Conservation (phyloP, 2,797 vertebrate genomes). For the Lacerta agilis region DNA sequence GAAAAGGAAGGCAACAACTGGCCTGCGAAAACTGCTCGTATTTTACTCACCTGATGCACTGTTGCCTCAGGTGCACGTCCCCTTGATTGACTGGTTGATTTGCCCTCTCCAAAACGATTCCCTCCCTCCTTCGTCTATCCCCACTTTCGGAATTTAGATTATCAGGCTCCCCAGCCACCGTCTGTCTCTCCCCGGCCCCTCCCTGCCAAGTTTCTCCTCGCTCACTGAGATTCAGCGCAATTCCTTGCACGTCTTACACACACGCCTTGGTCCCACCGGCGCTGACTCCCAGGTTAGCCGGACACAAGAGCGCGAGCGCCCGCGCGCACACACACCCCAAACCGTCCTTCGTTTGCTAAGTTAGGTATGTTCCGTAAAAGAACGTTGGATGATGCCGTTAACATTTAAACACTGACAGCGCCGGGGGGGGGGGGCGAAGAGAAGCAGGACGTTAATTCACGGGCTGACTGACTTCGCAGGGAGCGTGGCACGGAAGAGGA, state of each 20-base stretch:
- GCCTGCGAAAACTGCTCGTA: no score
- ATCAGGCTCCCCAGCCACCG: not conserved
- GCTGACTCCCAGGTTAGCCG: no score
- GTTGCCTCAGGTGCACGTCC: not conserved
- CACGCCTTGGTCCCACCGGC: no score
- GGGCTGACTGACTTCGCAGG: not conserved
- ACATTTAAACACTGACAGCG: not conserved
- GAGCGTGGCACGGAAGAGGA: not conserved
- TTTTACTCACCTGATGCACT: not conserved
- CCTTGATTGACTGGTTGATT: no score
- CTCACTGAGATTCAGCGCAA: not conserved
- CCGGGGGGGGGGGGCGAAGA: no score
- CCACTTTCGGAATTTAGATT: not conserved
- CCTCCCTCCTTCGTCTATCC: no score
- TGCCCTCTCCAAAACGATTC: not conserved
- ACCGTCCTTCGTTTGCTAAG: no score
- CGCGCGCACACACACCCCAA: no score
- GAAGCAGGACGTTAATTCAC: not conserved
- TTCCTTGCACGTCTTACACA: not conserved
- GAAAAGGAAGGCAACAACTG: fast-evolving
- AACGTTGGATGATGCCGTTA: no score
- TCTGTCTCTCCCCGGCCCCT: no score
- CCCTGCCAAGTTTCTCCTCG: not conserved
- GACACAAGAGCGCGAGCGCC: no score
- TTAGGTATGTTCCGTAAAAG: no score